These are phyloP conservation scores for Nyctereutes procyonoides DNA, from an alignment of 2,113 vertebrate species.

Conservation along the genomic window DNA sequence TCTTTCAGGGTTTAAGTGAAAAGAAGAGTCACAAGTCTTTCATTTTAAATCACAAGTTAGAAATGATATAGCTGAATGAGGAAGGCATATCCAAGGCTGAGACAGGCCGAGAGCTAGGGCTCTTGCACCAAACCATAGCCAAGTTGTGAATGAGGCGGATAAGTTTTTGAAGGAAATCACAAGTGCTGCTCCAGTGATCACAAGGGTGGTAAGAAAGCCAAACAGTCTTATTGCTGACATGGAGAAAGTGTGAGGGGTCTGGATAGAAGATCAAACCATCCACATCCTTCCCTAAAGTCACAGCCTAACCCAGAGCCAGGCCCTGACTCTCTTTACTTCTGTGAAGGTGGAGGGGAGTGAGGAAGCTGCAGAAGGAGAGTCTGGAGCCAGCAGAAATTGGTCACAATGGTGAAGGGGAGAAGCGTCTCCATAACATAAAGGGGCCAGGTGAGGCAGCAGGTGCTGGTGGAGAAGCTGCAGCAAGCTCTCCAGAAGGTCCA, in stretches of 20 bases:
- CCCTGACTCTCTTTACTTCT: neutral
- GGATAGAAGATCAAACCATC: neutral
- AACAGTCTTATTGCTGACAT: neutral
- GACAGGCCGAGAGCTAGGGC: neutral
- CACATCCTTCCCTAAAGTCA: neutral
- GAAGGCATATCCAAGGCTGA: neutral
- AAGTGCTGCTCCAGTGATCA: neutral
- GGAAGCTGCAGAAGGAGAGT: neutral
- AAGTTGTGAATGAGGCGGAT: neutral
- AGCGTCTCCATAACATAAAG: neutral
- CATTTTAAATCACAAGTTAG: neutral
- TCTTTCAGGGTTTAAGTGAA: neutral
- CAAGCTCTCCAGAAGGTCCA: neutral
- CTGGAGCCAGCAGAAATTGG: neutral
- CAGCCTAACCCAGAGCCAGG: neutral
- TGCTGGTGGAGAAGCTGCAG: neutral
- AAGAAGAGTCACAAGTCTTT: neutral
- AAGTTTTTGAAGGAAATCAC: neutral
- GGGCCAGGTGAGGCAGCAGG: neutral
- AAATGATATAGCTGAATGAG: neutral
- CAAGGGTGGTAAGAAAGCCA: neutral
- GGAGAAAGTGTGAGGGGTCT: neutral
- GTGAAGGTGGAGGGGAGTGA: neutral
- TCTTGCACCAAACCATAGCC: neutral
- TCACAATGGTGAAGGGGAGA: neutral